A percentile compares a stretch with the other conserved stretches of the same genome.
phyloP scores from a whole-genome alignment of 2,888 invertebrate species.

The Agrochola macilenta region DNA sequence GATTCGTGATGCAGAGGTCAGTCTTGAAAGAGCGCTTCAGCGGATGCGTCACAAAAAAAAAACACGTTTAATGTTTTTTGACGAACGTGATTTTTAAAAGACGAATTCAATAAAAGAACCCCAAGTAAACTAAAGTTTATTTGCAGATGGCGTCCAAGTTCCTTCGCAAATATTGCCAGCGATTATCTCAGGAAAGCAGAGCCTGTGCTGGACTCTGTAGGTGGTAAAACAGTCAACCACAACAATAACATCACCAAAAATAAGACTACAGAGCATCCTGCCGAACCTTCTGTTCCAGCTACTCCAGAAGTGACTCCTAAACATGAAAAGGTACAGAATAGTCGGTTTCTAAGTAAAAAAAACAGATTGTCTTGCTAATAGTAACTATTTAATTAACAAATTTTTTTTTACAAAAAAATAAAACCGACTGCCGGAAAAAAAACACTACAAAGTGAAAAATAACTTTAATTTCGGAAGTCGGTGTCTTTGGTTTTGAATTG shows the following conservation, averaged over 20 bases:
- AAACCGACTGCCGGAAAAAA: too few relatives aligned
- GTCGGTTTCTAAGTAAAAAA: neutral
- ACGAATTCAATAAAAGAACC: neutral
- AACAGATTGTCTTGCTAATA: neutral
- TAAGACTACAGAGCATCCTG: conserved; percentile 6
- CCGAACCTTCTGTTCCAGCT: conserved; percentile 22
- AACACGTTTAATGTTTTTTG: too few relatives aligned
- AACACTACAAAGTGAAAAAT: too few relatives aligned
- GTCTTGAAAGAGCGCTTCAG: too few relatives aligned
- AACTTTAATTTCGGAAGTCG: too few relatives aligned
- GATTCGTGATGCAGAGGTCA: too few relatives aligned
- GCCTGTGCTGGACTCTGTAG: conserved; percentile 64
- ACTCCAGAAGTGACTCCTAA: conserved; percentile 36
- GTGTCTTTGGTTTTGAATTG: too few relatives aligned
- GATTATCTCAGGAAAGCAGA: conserved; percentile 62
- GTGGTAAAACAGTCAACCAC: conserved; percentile 42
- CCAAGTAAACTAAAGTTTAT: neutral
- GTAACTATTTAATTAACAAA: neutral
- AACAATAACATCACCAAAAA: conserved; percentile 24
- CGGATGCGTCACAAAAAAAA: too few relatives aligned
- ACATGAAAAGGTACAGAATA: conserved; percentile 51
- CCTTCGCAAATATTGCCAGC: conserved; percentile 69
- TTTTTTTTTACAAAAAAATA: too few relatives aligned
- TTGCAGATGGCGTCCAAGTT: conserved; percentile 76
- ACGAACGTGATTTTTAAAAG: too few relatives aligned